Percentiles rank a stretch among this genome's conserved stretches.
Evolutionary conservation across 2,113 vertebrate genomes (phyloP).

Genomic region (Rafetus swinhoei): DNA sequence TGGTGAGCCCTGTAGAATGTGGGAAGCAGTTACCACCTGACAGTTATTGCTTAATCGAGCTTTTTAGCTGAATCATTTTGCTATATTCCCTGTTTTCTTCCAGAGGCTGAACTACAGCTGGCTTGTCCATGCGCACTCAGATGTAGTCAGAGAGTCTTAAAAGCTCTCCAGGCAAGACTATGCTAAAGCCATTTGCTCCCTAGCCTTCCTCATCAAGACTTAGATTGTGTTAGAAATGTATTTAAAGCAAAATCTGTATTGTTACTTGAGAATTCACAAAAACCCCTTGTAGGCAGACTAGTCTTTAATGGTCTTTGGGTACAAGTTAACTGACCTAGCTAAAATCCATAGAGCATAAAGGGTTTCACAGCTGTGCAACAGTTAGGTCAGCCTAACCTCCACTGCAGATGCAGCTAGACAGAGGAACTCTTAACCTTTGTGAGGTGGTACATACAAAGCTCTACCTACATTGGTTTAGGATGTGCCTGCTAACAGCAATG

Average conservation of each 20-base stretch:
- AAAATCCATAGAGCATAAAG: no score
- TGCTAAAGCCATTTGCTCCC: background rate
- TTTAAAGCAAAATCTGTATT: no score
- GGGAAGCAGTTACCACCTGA: background rate
- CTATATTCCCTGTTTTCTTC: fast-evolving
- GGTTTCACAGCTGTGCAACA: background rate
- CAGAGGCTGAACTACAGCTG: background rate
- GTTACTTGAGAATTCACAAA: background rate
- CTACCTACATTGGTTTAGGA: background rate
- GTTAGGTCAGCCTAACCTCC: background rate
- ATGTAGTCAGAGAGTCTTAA: background rate
- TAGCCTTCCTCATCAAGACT: background rate
- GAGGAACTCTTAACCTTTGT: background rate
- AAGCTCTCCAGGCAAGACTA: no score
- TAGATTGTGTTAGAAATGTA: background rate
- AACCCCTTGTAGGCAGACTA: background rate
- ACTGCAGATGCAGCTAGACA: background rate
- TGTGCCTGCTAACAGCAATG: background rate
- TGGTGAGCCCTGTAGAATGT: background rate
- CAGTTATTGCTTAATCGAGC: background rate
- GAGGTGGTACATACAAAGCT: no score
- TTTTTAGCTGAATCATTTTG: background rate
- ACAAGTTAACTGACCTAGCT: background rate
- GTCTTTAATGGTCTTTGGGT: background rate
- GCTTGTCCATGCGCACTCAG: background rate